A percentile compares a stretch with the other conserved stretches of the same genome.
Evolutionary conservation across 1,140 invertebrate species (phyloP).

Genomic region (Littorina saxatilis): DNA sequence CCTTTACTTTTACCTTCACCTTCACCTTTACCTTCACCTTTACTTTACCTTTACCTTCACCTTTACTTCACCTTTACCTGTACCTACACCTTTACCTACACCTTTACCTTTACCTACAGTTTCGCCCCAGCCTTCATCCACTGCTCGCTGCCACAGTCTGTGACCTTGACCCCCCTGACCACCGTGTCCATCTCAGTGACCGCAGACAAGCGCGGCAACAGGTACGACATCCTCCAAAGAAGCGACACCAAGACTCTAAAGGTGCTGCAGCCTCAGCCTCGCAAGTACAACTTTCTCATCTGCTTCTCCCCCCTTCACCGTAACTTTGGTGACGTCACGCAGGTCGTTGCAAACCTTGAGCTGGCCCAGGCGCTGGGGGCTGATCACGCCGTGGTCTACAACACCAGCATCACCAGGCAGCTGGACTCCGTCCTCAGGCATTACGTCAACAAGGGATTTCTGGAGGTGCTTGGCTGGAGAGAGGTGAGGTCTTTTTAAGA

Average conservation of each 20-base stretch:
- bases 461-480: conserved; percentile 8
- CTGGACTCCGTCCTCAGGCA: not conserved
- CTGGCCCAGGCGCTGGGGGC: conserved; percentile 17
- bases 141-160: not conserved
- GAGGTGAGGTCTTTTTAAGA: no score
- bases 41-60: no score
- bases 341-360: not conserved
- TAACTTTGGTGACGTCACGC: not conserved
- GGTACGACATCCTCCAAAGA: no score
- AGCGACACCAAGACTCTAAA: not conserved
- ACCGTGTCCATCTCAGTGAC: not conserved
- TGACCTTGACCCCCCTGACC: not conserved
- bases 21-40: no score
- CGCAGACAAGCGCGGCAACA: not conserved
- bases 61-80: no score
- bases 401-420: not conserved
- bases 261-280: not conserved
- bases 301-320: conserved; percentile 14
- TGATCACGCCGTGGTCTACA: conserved; percentile 21
- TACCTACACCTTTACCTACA: no score
- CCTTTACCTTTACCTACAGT: no score
- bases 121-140: not conserved
- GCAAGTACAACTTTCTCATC: not conserved
- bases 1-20: no score
- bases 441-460: conserved; percentile 12